phyloP scores from a whole-genome alignment of 2,113 vertebrate genomes.

The Gallinago paraguaiae region DNA sequence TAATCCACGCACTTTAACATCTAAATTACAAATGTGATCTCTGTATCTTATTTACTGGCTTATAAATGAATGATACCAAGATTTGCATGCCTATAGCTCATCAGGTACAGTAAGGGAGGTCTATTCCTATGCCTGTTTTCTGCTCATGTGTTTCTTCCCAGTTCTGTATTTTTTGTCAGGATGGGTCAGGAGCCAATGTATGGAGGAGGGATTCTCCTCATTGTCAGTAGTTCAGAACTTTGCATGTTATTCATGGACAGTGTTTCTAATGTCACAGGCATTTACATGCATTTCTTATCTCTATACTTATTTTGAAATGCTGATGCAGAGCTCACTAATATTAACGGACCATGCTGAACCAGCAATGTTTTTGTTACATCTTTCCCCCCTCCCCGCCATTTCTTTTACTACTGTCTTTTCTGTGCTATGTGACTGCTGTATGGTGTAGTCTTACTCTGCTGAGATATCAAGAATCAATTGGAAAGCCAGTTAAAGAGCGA shows the following conservation, averaged over 20 bases:
- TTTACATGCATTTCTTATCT: background rate
- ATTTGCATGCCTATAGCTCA: background rate
- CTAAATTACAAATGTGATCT: constrained; percentile 4
- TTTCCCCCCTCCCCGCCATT: background rate
- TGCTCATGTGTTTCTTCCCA: background rate
- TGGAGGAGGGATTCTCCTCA: background rate
- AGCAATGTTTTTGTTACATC: fast-evolving
- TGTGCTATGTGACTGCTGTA: background rate
- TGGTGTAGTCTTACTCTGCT: background rate
- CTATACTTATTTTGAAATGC: background rate
- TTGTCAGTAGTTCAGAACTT: background rate
- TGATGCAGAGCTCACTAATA: background rate
- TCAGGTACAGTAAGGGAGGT: background rate
- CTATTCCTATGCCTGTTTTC: background rate
- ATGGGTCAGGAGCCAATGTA: background rate
- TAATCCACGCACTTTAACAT: background rate
- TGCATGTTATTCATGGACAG: background rate
- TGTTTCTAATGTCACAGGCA: background rate
- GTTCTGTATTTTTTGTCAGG: background rate
- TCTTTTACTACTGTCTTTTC: background rate
- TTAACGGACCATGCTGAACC: background rate
- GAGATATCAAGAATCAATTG: background rate
- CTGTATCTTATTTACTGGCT: background rate
- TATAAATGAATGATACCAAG: background rate
- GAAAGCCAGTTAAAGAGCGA: background rate